phyloP scores from a whole-genome alignment of 2,797 vertebrate genomes.

The Carapus acus region DNA sequence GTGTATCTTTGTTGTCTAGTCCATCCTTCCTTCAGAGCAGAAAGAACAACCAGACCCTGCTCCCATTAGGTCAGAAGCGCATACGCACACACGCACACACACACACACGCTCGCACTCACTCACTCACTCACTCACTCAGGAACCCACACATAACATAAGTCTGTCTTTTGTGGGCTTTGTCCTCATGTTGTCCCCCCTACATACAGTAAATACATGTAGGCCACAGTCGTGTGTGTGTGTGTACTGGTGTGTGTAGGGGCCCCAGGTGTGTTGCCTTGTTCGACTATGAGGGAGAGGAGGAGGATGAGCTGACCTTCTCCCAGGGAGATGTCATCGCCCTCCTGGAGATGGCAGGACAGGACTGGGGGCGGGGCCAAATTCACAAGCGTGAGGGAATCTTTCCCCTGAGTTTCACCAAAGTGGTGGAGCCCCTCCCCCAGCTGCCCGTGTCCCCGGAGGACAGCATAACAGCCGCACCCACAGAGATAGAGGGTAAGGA shows the following conservation, averaged over 20 bases:
- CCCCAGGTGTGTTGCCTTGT: slow-evolving; percentile 77
- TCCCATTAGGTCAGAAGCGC: slow-evolving; percentile 42
- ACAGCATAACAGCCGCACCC: accelerated
- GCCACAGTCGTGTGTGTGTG: neutral
- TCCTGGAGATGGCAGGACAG: slow-evolving; percentile 79
- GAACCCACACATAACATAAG: too few relatives aligned
- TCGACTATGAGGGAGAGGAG: slow-evolving; percentile 85
- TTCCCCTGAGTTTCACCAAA: slow-evolving; percentile 84
- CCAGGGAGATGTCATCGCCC: slow-evolving; percentile 82
- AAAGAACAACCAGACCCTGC: slow-evolving; percentile 41
- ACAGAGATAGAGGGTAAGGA: accelerated
- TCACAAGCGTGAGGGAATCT: slow-evolving; percentile 75
- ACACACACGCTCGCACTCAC: too few relatives aligned
- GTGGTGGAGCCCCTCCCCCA: slow-evolving; percentile 72
- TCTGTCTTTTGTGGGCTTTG: too few relatives aligned
- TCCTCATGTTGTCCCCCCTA: too few relatives aligned
- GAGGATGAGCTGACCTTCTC: slow-evolving; percentile 87
- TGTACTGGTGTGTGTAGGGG: slow-evolving; percentile 38
- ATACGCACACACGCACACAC: slow-evolving; percentile 5
- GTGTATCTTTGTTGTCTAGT: slow-evolving; percentile 15
- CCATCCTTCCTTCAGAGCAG: slow-evolving; percentile 47
- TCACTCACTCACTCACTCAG: neutral
- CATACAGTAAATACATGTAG: neutral
- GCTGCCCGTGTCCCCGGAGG: neutral
- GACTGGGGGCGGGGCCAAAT: slow-evolving; percentile 89